phyloP scores from a whole-genome alignment of 2,888 invertebrate genomes.

The Lasioglossum villosulum region DNA sequence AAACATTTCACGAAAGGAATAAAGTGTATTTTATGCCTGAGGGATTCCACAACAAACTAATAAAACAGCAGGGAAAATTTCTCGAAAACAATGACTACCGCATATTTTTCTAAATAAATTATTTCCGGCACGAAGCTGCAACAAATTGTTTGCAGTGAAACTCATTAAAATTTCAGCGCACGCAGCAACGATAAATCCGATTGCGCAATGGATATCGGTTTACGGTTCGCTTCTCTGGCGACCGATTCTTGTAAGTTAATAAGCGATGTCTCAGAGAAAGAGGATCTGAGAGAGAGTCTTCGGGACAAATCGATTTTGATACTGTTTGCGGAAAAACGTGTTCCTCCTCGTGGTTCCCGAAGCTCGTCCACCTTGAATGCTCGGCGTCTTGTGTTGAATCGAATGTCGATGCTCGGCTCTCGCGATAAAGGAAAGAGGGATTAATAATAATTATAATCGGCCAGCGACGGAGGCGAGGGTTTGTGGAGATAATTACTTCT shows the following conservation, averaged over 20 bases:
- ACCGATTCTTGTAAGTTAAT: neutral
- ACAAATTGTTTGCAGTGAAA: neutral
- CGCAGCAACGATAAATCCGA: neutral
- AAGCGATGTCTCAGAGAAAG: neutral
- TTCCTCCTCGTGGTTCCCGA: neutral
- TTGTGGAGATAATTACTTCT: slow-evolving; percentile 15
- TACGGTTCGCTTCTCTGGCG: neutral
- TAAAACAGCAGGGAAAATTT: neutral
- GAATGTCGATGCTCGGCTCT: neutral
- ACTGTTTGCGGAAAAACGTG: slow-evolving; percentile 11
- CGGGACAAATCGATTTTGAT: slow-evolving; percentile 13
- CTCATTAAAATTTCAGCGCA: neutral
- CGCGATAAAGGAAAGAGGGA: neutral
- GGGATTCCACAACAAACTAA: neutral
- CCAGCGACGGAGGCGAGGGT: neutral
- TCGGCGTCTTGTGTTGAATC: neutral
- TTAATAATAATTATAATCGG: slow-evolving; percentile 8
- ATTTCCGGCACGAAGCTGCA: neutral
- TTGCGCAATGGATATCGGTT: slow-evolving; percentile 5
- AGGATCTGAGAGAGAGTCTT: neutral
- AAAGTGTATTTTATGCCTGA: neutral
- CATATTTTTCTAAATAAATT: neutral
- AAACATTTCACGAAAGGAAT: neutral
- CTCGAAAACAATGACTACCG: neutral
- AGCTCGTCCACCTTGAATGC: slow-evolving; percentile 4